Evolutionary conservation across 2,113 vertebrate species (phyloP), one percentile per base, ranked within the genome.

Genomic region (Laterallus jamaicensis): DNA sequence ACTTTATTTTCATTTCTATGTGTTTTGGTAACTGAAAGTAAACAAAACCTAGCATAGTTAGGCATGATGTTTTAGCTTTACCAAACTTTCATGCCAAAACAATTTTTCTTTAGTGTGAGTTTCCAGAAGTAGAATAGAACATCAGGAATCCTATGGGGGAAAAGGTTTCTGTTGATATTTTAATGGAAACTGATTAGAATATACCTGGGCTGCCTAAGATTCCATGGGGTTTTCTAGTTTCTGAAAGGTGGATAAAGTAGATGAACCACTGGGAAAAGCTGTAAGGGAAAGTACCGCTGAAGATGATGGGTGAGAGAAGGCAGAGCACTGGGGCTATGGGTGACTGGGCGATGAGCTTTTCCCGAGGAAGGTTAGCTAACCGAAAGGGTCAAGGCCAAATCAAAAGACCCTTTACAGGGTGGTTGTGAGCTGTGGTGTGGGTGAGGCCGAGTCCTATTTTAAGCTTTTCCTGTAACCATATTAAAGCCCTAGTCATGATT

Each of bases 1-100:
- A 71, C n/a, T 93, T 75, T 91, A 84, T 88, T 95, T 82, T 82
- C 11, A 32, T 96, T 88, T 82, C 71, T 73, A 64, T 60, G 58
- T 13, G 29, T 70, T 96, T 91, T 73, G 64, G 58, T 60, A 77
- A 76, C 49, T 49, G 79, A 58, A 52, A 73, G 50, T 9, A n/a
- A 56, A n/a, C 42, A 7, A 3, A 10, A 1, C 0, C 1, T 58
- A 71, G 56, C 52, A 39, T 84, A 12, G 8, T 7, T 71, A 39
- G 52, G 35, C 62, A 84, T 0, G 10, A 64, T 49, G 47, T 35
- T 93, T 94, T 68, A 14, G 29, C 70, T 93, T 92, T 76, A 54
- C 32, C 1, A 0, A 78, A 78, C 32, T 70, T 75, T 77, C 54
- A 81, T 25, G 50, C 52, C 64, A 82, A 90, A 84, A 17, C 15